These are phyloP conservation scores for Eulemur coronatus DNA, from an alignment of 2,797 vertebrate species.

Conservation along the genomic window DNA sequence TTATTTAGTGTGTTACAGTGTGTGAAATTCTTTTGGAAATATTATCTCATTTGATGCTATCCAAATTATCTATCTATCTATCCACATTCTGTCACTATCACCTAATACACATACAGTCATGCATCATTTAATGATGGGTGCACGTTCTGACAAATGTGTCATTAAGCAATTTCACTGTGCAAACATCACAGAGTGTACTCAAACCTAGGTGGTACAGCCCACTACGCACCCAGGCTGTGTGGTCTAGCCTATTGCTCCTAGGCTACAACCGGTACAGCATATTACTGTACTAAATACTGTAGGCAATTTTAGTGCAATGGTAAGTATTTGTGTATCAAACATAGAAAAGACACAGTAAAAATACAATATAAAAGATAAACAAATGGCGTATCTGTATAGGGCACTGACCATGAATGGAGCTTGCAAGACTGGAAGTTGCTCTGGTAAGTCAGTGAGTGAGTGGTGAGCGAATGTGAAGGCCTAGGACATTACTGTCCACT, in stretches of 20 bases:
- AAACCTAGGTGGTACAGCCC: neutral
- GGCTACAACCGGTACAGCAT: neutral
- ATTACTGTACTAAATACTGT: neutral
- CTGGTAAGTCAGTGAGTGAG: neutral
- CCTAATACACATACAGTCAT: neutral
- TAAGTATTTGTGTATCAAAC: neutral
- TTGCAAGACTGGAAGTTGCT: neutral
- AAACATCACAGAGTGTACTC: neutral
- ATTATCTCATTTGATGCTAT: neutral
- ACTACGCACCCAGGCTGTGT: neutral
- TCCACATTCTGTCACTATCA: neutral
- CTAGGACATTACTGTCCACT: too few relatives aligned
- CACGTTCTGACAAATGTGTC: neutral
- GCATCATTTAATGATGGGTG: neutral
- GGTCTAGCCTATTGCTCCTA: neutral
- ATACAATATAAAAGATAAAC: neutral
- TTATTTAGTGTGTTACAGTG: neutral
- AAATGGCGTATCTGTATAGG: neutral
- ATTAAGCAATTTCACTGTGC: neutral
- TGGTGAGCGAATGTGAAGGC: too few relatives aligned
- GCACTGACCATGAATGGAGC: neutral
- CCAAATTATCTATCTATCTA: neutral
- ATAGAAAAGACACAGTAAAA: neutral
- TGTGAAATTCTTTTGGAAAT: neutral
- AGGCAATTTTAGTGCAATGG: neutral